These are phyloP conservation scores for Geopemphigus sp. DNA, from an alignment of 1,140 invertebrate species.

Conservation along the genomic window DNA sequence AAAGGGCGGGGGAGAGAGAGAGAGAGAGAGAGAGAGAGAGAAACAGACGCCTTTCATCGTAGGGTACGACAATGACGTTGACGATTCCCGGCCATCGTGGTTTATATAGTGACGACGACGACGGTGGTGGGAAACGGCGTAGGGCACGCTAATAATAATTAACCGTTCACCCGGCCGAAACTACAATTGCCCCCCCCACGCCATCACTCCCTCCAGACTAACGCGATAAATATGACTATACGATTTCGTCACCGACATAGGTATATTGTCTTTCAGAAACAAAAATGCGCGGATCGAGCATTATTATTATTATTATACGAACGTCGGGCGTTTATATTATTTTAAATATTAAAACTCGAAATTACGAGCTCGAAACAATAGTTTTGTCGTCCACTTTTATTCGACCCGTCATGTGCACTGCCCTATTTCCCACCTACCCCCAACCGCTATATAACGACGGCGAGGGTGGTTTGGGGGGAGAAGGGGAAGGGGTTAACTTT, in stretches of 20 bases:
- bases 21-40: too few relatives aligned
- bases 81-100: too few relatives aligned
- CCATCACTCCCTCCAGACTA: too few relatives aligned
- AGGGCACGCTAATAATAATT: conserved; percentile 28
- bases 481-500: too few relatives aligned
- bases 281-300: conserved; percentile 32
- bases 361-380: conserved; percentile 45
- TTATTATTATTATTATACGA: conserved; percentile 14
- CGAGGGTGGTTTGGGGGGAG: too few relatives aligned
- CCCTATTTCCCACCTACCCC: not conserved
- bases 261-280: not conserved
- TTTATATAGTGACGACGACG: too few relatives aligned
- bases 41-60: too few relatives aligned
- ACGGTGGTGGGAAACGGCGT: not conserved
- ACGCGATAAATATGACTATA: conserved; percentile 15
- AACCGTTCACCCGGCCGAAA: conserved; percentile 1
- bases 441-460: not conserved
- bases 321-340: too few relatives aligned
- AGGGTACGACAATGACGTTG: too few relatives aligned
- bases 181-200: not conserved
- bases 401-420: conserved; percentile 43
- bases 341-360: conserved; percentile 44
- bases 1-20: not conserved
- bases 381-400: conserved; percentile 39
- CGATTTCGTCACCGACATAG: not conserved